Conservation (phyloP, 2,113 vertebrate genomes). For the Alethe castanea region DNA sequence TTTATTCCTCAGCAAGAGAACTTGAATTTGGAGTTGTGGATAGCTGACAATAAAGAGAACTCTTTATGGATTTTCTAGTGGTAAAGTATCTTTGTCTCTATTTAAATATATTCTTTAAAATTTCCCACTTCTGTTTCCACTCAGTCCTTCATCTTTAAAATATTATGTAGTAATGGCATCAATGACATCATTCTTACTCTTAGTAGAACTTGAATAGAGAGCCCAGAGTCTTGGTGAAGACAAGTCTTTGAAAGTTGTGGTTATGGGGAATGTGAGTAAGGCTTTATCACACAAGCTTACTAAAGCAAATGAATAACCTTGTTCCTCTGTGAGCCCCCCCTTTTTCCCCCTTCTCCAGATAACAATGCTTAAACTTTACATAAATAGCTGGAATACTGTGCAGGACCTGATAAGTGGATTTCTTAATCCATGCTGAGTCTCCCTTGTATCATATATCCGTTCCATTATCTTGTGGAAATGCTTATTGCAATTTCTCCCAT, state of each 20-base stretch:
- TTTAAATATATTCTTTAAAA: neutral
- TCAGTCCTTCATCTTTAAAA: neutral
- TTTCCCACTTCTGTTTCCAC: neutral
- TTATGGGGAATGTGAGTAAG: neutral
- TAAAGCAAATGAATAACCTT: neutral
- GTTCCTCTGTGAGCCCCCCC: neutral
- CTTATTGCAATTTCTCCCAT: constrained; percentile 47
- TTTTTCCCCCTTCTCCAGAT: neutral
- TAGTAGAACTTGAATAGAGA: neutral
- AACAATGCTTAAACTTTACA: constrained; percentile 33
- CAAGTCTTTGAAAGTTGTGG: neutral
- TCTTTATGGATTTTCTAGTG: neutral
- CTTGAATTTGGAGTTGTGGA: neutral
- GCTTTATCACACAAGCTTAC: neutral
- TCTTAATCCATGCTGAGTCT: constrained; percentile 27
- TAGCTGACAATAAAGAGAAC: neutral
- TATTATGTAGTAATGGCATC: neutral
- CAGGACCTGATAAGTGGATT: constrained; percentile 50
- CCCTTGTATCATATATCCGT: neutral
- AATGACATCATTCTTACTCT: neutral
- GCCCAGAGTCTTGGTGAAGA: neutral
- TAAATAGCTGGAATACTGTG: constrained; percentile 46
- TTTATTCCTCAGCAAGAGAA: neutral
- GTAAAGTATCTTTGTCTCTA: neutral
- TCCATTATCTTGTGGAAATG: constrained; percentile 53